These are phyloP conservation scores for Desoria tigrina DNA, from an alignment of 2,888 invertebrate genomes.

Conservation along the genomic window DNA sequence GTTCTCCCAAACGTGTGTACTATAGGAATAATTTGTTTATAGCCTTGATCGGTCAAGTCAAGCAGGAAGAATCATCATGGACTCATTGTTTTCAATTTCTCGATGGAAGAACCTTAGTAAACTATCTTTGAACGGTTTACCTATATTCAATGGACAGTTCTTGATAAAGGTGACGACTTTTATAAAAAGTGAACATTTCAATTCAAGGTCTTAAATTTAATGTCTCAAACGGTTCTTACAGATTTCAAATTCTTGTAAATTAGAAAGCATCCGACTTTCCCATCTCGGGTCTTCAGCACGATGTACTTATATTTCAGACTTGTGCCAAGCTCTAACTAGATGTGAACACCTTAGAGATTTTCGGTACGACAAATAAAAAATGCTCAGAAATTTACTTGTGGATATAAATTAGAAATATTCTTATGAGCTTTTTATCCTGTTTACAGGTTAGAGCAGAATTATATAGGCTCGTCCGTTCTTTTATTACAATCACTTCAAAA, in stretches of 20 bases:
- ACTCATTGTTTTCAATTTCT: slow-evolving; percentile 35
- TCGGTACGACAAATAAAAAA: slow-evolving; percentile 31
- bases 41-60: background rate
- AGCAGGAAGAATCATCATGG: slow-evolving; percentile 34
- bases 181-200: too few species aligned
- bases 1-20: background rate
- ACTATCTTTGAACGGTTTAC: slow-evolving; percentile 42
- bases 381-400: background rate
- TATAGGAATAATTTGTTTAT: background rate
- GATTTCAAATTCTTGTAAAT: slow-evolving; percentile 29
- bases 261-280: slow-evolving; percentile 42
- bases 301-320: slow-evolving; percentile 41
- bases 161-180: slow-evolving; percentile 35
- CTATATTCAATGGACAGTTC: slow-evolving; percentile 46
- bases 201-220: background rate
- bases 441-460: slow-evolving; percentile 48
- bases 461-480: slow-evolving; percentile 37
- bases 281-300: slow-evolving; percentile 41
- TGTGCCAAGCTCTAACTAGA: slow-evolving; percentile 35
- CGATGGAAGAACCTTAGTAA: slow-evolving; percentile 41
- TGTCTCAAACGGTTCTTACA: slow-evolving; percentile 2
- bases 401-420: slow-evolving; percentile 12
- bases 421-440: background rate
- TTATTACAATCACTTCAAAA: slow-evolving; percentile 30
- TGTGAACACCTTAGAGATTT: slow-evolving; percentile 41